Evolutionary conservation across 2,888 invertebrate genomes (phyloP), one percentile per base, ranked within the genome.

Genomic region (Euplexia lucipara): DNA sequence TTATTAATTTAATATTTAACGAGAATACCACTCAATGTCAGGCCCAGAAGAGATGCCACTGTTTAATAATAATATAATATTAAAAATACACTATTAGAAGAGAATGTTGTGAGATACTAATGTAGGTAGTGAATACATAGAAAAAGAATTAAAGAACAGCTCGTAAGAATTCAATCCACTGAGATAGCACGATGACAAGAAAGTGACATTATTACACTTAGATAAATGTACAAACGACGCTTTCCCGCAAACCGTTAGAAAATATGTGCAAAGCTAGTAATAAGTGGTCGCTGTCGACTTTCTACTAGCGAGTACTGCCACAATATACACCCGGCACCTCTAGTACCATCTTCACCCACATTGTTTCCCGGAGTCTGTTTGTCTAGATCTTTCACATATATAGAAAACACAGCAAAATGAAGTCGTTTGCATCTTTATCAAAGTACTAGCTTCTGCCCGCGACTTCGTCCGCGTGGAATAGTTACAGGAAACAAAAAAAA

Each of bases 171-270:
- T 3, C 12, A 51, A 48, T 37, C n/a, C 20, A 71, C 32, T 41
- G 3, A 41, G 48, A 34, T 20, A 18, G 4, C 14, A 10, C 6
- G 14, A 10, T 34, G 26, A 26, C 12, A 22, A 44, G 58, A 70
- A 67, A 67, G 58, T 54, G 8, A 35, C 37, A 39, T 67, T 48
- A 73, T 34, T 34, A 51, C 20, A 62, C 49, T 49, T n/a, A 22
- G 26, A 42, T 70, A 52, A 64, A 51, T 42, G 47, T 18, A 53
- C 48, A 48, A 48, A 30, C 57, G 41, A 66, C 39, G 48, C 70
- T 73, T 66, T 66, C 57, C 45, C 52, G 39, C 47, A 32, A 56
- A 69, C 48, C 53, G 48, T 67, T 74, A 74, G 68, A 52, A 70
- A 67, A 49, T 61, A 35, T 18, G 30, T 54, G 20, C 20, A 16